A percentile compares a stretch with the other conserved stretches of the same genome.
Evolutionary conservation across 2,888 invertebrate genomes (phyloP).

Genomic region (Cantharis nigra): DNA sequence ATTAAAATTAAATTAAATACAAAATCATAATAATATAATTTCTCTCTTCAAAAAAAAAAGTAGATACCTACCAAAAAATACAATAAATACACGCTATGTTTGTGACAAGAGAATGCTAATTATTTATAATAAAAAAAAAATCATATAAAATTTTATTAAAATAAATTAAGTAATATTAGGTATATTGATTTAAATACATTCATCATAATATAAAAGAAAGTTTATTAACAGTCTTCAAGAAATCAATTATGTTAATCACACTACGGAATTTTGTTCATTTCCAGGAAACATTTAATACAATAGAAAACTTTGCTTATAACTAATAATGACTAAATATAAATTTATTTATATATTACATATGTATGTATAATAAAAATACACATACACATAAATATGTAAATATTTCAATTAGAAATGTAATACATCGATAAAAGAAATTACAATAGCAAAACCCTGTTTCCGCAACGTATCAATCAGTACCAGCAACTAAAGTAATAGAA

Average conservation of each 20-base stretch:
- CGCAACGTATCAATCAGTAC: constrained; percentile 26
- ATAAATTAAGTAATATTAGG: neutral
- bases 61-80: neutral
- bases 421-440: constrained; percentile 15
- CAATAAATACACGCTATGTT: neutral
- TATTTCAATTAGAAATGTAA: constrained; percentile 16
- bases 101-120: neutral
- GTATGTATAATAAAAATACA: neutral
- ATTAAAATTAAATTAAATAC: neutral
- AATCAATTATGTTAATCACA: constrained; percentile 25
- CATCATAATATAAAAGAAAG: constrained; percentile 31
- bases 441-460: constrained; percentile 31
- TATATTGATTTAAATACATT: neutral
- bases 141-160: neutral
- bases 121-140: neutral
- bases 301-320: constrained; percentile 27
- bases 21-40: neutral
- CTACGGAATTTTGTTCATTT: constrained; percentile 29
- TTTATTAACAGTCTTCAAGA: constrained; percentile 38
- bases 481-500: constrained; percentile 21
- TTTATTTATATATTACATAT: constrained; percentile 9
- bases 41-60: neutral
- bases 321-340: constrained; percentile 28
- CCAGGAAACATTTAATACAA: constrained; percentile 28
- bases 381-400: neutral